A percentile compares a stretch with the other conserved stretches of the same genome.
Evolutionary conservation across 2,797 vertebrate genomes (phyloP).

Genomic region (Danio choprae): DNA sequence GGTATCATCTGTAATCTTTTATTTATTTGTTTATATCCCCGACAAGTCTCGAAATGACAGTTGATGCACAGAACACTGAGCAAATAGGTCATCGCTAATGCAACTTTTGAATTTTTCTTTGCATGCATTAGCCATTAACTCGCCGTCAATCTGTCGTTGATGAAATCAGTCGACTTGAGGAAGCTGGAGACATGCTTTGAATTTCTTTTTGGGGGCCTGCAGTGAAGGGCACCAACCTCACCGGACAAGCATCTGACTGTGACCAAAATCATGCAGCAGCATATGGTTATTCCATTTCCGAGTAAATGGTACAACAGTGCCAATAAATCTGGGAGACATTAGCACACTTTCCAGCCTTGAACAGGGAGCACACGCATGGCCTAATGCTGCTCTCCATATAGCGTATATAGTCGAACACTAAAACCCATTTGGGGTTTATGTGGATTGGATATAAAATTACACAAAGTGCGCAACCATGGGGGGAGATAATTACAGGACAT

Average conservation of each 20-base stretch:
- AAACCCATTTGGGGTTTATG: conserved; percentile 49
- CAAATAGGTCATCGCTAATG: conserved; percentile 6
- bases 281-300: conserved; percentile 62
- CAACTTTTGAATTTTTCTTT: conserved; percentile 14
- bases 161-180: conserved; percentile 26
- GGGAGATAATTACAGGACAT: conserved; percentile 47
- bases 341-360: conserved; percentile 46
- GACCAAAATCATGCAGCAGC: conserved; percentile 57
- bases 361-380: conserved; percentile 44
- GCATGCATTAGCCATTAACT: conserved; percentile 14
- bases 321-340: conserved; percentile 63
- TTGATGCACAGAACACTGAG: not conserved
- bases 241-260: conserved; percentile 52
- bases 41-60: not conserved
- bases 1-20: not conserved
- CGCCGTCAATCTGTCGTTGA: not conserved
- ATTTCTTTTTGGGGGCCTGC: conserved; percentile 40
- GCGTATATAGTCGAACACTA: conserved; percentile 34
- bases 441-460: conserved; percentile 53
- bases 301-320: conserved; percentile 46
- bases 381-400: conserved; percentile 43
- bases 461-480: not conserved
- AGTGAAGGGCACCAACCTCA: conserved; percentile 47
- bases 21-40: not conserved
- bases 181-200: conserved; percentile 35